Percentiles rank a stretch among this genome's conserved stretches.
phyloP scores from a whole-genome alignment of 2,888 invertebrate species.

The Meliscaeva auricollis region DNA sequence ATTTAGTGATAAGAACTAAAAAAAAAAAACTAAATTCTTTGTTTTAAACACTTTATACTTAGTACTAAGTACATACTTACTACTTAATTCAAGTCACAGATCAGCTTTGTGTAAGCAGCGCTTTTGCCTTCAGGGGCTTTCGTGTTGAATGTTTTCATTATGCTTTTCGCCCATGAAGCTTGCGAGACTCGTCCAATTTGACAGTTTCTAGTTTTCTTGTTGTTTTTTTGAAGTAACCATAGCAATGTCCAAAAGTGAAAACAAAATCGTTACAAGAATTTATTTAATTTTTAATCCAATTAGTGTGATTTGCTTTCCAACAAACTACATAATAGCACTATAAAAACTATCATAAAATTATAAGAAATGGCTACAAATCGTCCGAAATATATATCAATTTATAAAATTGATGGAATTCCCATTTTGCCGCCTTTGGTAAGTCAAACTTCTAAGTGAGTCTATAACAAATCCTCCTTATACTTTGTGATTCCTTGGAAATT shows the following conservation, averaged over 20 bases:
- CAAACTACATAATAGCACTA: slow-evolving; percentile 3
- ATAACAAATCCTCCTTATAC: background rate
- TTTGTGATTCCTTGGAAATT: background rate
- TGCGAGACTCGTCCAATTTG: slow-evolving; percentile 54
- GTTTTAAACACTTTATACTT: no score
- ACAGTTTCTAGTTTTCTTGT: slow-evolving; percentile 37
- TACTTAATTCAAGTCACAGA: no score
- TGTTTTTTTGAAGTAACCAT: slow-evolving; percentile 64
- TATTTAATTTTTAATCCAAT: slow-evolving; percentile 75
- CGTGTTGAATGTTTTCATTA: no score
- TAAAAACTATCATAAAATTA: background rate
- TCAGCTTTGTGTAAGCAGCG: no score
- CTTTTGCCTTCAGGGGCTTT: no score
- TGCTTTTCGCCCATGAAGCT: background rate
- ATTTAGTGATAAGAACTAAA: no score
- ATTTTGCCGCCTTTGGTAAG: slow-evolving; percentile 83
- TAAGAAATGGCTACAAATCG: slow-evolving; percentile 64
- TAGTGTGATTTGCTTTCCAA: slow-evolving; percentile 57
- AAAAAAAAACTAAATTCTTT: no score
- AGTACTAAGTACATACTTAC: no score
- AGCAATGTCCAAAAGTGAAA: slow-evolving; percentile 66
- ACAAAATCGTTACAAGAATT: slow-evolving; percentile 71
- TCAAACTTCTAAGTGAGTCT: slow-evolving; percentile 49
- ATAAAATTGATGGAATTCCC: slow-evolving; percentile 82
- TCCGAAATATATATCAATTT: slow-evolving; percentile 78